Base-by-base conservation (phyloP, 1,140 invertebrate species). In the Phthorimaea operculella region DNA sequence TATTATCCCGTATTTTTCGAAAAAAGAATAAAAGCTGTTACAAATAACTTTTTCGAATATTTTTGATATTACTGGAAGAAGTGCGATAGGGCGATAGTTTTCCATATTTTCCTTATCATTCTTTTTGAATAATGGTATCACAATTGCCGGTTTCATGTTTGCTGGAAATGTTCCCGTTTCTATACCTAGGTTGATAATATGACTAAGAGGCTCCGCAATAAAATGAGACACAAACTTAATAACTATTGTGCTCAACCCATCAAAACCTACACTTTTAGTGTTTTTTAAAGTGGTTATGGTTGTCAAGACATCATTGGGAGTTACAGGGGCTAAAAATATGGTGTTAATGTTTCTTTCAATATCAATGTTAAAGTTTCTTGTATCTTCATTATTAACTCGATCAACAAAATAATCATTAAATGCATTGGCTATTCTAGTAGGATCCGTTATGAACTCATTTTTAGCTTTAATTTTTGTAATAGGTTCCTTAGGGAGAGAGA, bases 251-350 rank as follows among this genome's bases (percentile, higher is more conserved):
- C 2, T 2, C 6, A 59, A 52, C 47, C 18, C 16, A 47, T 18
- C 58, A 36, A 28, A 48, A 1, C 58, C 58, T 5, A 39, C 15
- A 44, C 52, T 54, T 15, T 44, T 51, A 0, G 45, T 54, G 39
- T 58, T 58, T 51, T 54, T 57, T 36, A 57, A 33, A 10, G 17
- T 17, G 3, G 33, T 57, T 8, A 57, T 57, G 17, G 47, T 47
- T 34, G 6, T 52, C n/a, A 45, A 1, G 28, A 59, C 17, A n/a
- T 55, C 44, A 18, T 8, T 49, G 6, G 47, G 16, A 17, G 39
- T 21, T 14, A 6, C 3, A 4, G 52, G 52, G 1, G 17, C 1
- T 21, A 54, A 45, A 54, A 44, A 54, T n/a, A 54, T 54, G 9
- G 52, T 45, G 6, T 52, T 36, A 39, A 2, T 8, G 4, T 15